These are phyloP conservation scores for Gallirallus australis DNA, from an alignment of 2,797 vertebrate species.

Conservation along the genomic window DNA sequence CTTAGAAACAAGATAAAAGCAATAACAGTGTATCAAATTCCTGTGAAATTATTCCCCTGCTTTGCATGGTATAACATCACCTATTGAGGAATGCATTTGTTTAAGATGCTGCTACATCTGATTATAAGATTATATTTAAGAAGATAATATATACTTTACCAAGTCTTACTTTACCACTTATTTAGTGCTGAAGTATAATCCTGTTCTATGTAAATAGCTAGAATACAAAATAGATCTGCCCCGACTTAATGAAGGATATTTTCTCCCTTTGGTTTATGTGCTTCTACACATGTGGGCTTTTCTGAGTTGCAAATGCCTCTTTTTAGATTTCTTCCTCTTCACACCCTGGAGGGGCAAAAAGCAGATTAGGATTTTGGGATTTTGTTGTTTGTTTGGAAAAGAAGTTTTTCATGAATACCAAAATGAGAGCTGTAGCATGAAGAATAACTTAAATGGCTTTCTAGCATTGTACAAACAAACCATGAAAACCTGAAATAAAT, in stretches of 20 bases:
- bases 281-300: background rate
- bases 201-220: slow-evolving; percentile 51
- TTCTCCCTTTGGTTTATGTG: background rate
- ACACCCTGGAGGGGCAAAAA: slow-evolving; percentile 43
- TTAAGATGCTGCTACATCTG: slow-evolving; percentile 71
- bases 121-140: slow-evolving; percentile 74
- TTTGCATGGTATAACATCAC: slow-evolving; percentile 58
- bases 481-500: slow-evolving; percentile 70
- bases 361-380: slow-evolving; percentile 30
- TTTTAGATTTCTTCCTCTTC: slow-evolving; percentile 18
- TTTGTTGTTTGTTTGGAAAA: slow-evolving; percentile 42
- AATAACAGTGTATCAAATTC: slow-evolving; percentile 57
- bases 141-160: slow-evolving; percentile 67
- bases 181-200: slow-evolving; percentile 58
- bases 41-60: slow-evolving; percentile 26
- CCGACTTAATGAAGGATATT: background rate
- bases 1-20: slow-evolving; percentile 51
- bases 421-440: slow-evolving; percentile 46
- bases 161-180: slow-evolving; percentile 56
- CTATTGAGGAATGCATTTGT: slow-evolving; percentile 59
- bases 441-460: slow-evolving; percentile 68
- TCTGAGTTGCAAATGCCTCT: background rate
- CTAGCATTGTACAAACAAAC: slow-evolving; percentile 46
- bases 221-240: slow-evolving; percentile 30
- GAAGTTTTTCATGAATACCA: slow-evolving; percentile 56